Evolutionary conservation across 2,888 invertebrate genomes (phyloP), one percentile per base, ranked within the genome.

Genomic region (Dryadula phaetusa): DNA sequence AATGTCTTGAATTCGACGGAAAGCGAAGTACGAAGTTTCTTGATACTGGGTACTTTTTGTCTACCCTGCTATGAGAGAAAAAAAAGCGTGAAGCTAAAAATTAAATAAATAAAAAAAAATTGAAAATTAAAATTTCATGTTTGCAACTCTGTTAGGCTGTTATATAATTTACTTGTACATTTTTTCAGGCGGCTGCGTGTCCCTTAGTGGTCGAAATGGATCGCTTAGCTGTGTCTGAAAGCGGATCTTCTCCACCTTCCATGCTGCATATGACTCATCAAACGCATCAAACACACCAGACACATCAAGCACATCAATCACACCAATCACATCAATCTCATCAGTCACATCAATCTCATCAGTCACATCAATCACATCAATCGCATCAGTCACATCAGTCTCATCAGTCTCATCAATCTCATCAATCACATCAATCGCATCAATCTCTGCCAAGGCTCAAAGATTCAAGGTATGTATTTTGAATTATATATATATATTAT

Each of bases 191-290:
- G 62, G 77, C 75, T 14, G 73, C 74, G 32, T 82, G 85, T 63
- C 74, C 78, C 10, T 74, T 88, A n/a, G 79, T 79, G 1, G 76
- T 78, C 16, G 91, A 91, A 14, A 79, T 90, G 85, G 91, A 91
- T 73, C 84, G 89, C 0, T 74, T 91, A 58, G 79, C 83, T 54
- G 79, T 89, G 32, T 71, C 82, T 1, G 91, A 90, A 12, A 77
- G 82, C 28, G 88, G 85, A 0, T 80, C 83, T 0, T 87, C 90
- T 0, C 93, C 76, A 8, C 73, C 76, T 2, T 69, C 28, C 18
- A 44, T 60, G 44, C 44, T 70, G 22, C 68, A 76, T 49, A 71
- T 62, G 4, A 18, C 70, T 6, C 79, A 64, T 60, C 74, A 72
- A 42, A 72, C 66, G 54, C 66, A 10, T 40, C 67, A 18, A 28